These are phyloP conservation scores for Dasyprocta punctata DNA, from an alignment of 2,113 vertebrate genomes.

Conservation along the genomic window DNA sequence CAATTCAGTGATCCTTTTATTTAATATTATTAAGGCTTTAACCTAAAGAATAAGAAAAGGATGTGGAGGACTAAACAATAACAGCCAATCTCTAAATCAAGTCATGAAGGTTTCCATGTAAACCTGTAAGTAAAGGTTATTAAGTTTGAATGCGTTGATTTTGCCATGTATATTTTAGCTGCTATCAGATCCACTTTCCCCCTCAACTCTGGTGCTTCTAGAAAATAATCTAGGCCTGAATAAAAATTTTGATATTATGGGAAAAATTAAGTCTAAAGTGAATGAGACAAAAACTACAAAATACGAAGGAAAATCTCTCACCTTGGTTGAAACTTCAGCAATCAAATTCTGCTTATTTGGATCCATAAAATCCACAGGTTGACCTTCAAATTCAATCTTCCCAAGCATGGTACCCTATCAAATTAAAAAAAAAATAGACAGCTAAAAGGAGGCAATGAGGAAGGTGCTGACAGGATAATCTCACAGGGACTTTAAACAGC, in stretches of 20 bases:
- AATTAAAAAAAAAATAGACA: conserved; percentile 68
- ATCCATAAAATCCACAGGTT: conserved; percentile 92
- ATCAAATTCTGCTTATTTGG: conserved; percentile 94
- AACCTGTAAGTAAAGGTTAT: neutral
- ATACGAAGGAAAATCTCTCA: conserved; percentile 76
- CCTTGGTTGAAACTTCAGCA: conserved; percentile 96
- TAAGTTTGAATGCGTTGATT: neutral
- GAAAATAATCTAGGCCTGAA: neutral
- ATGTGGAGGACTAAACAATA: neutral
- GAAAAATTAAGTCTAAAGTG: neutral
- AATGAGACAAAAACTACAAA: neutral
- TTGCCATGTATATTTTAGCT: neutral
- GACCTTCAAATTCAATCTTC: conserved; percentile 98
- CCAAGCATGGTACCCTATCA: conserved; percentile 94
- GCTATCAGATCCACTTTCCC: neutral
- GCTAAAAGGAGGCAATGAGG: conserved; percentile 21
- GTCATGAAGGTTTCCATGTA: neutral
- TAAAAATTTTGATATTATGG: conserved; percentile 31
- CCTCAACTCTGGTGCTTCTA: neutral
- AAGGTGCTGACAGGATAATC: conserved; percentile 75
- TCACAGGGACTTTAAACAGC: conserved; percentile 58
- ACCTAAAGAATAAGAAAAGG: neutral
- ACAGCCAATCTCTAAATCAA: neutral
- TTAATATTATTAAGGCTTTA: neutral
- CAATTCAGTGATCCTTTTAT: neutral